A percentile compares a stretch with the other conserved stretches of the same genome.
Conservation (phyloP, 2,888 invertebrate genomes). For the Orchestes rusci region DNA sequence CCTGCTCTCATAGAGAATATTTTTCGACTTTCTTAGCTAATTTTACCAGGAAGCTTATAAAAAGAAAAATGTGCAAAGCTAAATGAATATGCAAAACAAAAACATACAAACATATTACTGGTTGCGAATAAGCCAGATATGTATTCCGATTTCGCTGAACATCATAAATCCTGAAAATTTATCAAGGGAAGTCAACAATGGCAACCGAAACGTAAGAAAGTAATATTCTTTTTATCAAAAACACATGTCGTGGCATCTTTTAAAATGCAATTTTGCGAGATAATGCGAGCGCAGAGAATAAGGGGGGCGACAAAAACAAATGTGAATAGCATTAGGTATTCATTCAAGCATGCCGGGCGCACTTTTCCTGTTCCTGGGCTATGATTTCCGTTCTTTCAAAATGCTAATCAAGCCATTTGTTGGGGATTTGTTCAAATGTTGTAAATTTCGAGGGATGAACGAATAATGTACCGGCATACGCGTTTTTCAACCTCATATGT, state of each 20-base stretch:
- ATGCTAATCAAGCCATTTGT: conserved; percentile 34
- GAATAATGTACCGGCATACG: conserved; percentile 17
- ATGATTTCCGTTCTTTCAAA: conserved; percentile 32
- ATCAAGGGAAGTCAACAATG: conserved; percentile 4
- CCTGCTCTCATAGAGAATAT: too few species aligned
- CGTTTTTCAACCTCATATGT: too few species aligned
- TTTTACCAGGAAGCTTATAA: too few species aligned
- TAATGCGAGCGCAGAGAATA: conserved; percentile 38
- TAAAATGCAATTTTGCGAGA: conserved; percentile 44
- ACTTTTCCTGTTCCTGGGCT: conserved; percentile 32
- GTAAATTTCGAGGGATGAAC: conserved; percentile 19
- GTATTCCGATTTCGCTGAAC: too few species aligned
- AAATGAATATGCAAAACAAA: too few species aligned
- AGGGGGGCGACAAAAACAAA: conserved; percentile 45
- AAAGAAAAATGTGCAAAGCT: too few species aligned
- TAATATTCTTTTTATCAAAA: conserved; percentile 40
- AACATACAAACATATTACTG: too few species aligned
- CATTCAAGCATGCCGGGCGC: conserved; percentile 39
- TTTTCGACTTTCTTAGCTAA: too few species aligned
- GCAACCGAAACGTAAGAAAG: conserved; percentile 19
- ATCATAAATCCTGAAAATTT: conserved; percentile 13
- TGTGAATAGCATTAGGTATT: conserved; percentile 45
- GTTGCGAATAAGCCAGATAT: too few species aligned
- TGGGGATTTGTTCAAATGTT: conserved; percentile 29
- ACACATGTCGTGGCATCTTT: conserved; percentile 42